Base-by-base conservation (phyloP, 2,888 invertebrate species). In the Tiliacea citrago region DNA sequence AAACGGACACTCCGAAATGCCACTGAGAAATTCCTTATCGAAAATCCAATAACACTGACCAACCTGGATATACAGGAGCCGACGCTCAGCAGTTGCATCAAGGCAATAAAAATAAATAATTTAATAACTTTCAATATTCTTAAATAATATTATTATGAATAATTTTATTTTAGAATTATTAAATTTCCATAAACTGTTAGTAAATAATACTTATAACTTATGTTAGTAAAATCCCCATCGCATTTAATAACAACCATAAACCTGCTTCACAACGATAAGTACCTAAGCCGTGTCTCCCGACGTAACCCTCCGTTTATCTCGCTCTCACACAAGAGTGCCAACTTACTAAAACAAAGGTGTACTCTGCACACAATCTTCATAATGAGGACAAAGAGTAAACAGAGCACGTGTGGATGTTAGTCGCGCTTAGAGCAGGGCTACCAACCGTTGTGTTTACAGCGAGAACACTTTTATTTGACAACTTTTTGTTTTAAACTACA, bases 271-370 rank as follows among this genome's bases (percentile, higher is more conserved):
- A 21, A 35, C 39, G 62, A 79, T 77, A 67, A 75, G 12, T 39
- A 18, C 35, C 16, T 4, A 35, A 35, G 35, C 55, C 21, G 16
- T 57, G 66, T 55, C 35, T 66, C 7, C 51, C 18, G 4, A 35
- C 13, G 21, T 29, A 18, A 45, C 49, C 80, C 57, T 8, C 6
- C 63, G 58, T 47, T 81, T 81, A 77, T 77, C 74, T 65, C n/a
- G 24, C 47, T 60, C 73, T 35, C 61, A 29, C 51, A 58, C 77
- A 65, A 42, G 81, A 63, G 57, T 51, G 51, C 57, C 77, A 81
- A 77, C 83, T 69, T 82, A 77, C 55, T 67, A 69, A 63, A 70
- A 82, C 83, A 73, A 83, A 79, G 68, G 42, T 35, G 57, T 62
- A 42, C 83, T 68, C 60, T 2, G 79, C 79, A 77, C 62, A 79